These are phyloP conservation scores for Troides aeacus DNA, from an alignment of 2,888 invertebrate species.

Conservation along the genomic window DNA sequence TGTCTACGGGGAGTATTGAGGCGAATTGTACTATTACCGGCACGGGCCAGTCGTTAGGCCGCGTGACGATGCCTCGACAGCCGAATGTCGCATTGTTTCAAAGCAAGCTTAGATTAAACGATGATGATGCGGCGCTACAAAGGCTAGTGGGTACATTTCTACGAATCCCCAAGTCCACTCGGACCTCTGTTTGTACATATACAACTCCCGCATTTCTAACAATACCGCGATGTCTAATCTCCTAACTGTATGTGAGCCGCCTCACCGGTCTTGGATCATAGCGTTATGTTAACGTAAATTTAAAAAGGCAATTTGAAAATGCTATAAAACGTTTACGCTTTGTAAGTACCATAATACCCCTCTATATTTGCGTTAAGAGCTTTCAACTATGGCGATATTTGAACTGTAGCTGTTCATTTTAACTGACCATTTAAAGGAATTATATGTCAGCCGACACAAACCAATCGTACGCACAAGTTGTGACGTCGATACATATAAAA, in stretches of 20 bases:
- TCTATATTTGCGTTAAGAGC: neutral
- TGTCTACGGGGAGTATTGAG: conserved; percentile 70
- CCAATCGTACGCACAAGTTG: neutral
- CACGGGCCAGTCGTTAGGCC: conserved; percentile 76
- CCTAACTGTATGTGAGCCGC: conserved; percentile 7
- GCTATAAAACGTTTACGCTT: conserved; percentile 19
- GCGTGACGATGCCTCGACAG: conserved; percentile 53
- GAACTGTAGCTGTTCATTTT: neutral
- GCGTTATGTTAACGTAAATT: conserved; percentile 18
- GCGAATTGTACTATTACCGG: conserved; percentile 76
- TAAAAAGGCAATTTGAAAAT: conserved; percentile 22
- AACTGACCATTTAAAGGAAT: too few relatives aligned
- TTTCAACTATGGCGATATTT: neutral
- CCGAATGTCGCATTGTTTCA: conserved; percentile 74
- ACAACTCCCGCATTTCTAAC: conserved; percentile 5
- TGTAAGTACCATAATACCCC: conserved; percentile 11
- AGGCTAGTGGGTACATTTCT: conserved; percentile 66
- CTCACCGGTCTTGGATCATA: conserved; percentile 16
- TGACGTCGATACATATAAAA: conserved; percentile 30
- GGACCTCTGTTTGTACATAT: conserved; percentile 71
- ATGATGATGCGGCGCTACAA: conserved; percentile 69
- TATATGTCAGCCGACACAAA: neutral
- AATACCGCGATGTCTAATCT: conserved; percentile 29
- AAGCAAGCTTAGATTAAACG: conserved; percentile 72
- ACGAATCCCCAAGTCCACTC: conserved; percentile 73